These are phyloP conservation scores for Pristis pectinata DNA, from an alignment of 2,797 vertebrate genomes.

Conservation along the genomic window DNA sequence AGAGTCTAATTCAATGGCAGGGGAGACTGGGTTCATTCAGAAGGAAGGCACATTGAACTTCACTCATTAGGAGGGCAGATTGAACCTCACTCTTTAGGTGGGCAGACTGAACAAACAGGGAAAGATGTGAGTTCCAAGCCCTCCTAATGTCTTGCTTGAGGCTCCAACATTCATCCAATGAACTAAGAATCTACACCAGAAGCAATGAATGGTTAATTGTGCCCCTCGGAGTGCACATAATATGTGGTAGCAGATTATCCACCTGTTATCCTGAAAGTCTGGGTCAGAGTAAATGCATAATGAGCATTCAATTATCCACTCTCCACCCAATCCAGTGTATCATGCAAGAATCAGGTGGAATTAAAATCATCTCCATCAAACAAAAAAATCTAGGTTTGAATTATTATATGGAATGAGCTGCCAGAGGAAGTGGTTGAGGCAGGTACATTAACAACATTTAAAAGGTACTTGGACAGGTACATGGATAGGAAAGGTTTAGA, in stretches of 20 bases:
- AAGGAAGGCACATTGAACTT: not conserved
- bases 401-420: too few species aligned
- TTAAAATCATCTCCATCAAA: not conserved
- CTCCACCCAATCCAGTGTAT: not conserved
- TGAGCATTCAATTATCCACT: not conserved
- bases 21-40: not conserved
- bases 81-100: not conserved
- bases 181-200: not conserved
- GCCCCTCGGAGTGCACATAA: not conserved
- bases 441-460: too few species aligned
- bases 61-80: not conserved
- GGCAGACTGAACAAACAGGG: not conserved
- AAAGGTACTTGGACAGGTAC: too few species aligned
- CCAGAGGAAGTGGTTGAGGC: too few species aligned
- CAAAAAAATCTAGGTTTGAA: not conserved
- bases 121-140: not conserved
- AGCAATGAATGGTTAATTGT: not conserved
- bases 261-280: not conserved
- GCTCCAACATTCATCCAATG: not conserved
- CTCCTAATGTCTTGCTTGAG: not conserved
- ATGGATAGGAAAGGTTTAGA: too few species aligned
- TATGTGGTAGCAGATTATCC: not conserved
- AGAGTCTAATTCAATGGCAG: not conserved
- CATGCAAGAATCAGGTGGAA: not conserved
- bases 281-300: not conserved